phyloP scores from a whole-genome alignment of 2,113 vertebrate genomes.

The Phylloscopus trochiloides region DNA sequence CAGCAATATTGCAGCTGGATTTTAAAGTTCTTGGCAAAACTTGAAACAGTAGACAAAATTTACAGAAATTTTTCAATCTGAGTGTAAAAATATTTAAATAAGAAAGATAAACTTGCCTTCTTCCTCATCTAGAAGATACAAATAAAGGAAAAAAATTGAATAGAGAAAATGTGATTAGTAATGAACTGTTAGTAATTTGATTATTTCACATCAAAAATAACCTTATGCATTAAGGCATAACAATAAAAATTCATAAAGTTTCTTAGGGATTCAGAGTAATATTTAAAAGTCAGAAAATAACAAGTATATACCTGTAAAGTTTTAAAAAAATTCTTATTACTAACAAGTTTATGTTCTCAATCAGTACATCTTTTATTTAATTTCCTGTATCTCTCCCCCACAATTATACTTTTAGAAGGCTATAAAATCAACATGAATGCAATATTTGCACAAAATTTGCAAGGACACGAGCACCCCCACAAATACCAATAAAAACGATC shows the following conservation, averaged over 20 bases:
- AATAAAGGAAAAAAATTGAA: conserved; percentile 72
- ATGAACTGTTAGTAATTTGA: conserved; percentile 56
- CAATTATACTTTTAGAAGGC: neutral
- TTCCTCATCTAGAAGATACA: conserved; percentile 85
- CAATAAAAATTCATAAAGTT: neutral
- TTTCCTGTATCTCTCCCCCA: neutral
- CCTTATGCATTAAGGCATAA: neutral
- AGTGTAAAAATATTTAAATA: conserved; percentile 40
- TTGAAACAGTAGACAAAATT: neutral
- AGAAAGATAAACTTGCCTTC: conserved; percentile 88
- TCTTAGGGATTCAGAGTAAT: neutral
- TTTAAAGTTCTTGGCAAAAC: neutral
- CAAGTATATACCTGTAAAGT: neutral
- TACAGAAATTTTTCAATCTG: neutral
- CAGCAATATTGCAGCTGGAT: neutral
- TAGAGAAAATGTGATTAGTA: conserved; percentile 73
- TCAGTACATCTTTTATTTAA: neutral
- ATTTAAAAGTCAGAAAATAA: neutral
- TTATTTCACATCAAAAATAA: conserved; percentile 38
- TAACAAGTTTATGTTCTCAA: neutral
- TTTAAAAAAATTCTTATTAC: neutral
- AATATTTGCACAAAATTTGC: neutral
- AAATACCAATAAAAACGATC: accelerated
- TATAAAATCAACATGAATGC: neutral
- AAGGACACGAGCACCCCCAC: neutral